Conservation (phyloP, 2,797 vertebrate species). For the Nasua narica region DNA sequence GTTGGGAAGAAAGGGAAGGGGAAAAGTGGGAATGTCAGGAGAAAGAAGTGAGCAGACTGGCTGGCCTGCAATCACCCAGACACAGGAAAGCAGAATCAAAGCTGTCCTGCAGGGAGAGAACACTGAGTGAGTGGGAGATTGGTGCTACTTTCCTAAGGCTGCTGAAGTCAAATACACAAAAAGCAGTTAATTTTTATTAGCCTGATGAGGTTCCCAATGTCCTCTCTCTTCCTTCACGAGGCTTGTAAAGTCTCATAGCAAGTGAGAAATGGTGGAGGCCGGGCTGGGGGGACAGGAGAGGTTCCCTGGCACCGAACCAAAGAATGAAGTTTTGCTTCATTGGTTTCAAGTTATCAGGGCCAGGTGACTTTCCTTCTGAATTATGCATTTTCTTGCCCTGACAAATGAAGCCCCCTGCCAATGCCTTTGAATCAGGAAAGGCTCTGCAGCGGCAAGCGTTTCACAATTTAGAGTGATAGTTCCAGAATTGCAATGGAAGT, state of each 20-base stretch:
- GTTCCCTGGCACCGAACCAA: neutral
- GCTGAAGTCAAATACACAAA: neutral
- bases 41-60: neutral
- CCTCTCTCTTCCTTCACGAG: neutral
- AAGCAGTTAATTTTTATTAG: neutral
- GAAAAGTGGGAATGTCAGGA: neutral
- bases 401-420: slow-evolving; percentile 47
- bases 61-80: neutral
- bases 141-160: neutral
- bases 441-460: neutral
- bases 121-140: neutral
- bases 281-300: neutral
- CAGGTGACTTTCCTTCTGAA: slow-evolving; percentile 52
- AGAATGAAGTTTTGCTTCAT: slow-evolving; percentile 37
- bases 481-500: neutral
- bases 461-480: slow-evolving; percentile 12
- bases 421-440: neutral
- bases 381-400: slow-evolving; percentile 30
- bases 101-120: neutral
- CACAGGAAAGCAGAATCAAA: neutral
- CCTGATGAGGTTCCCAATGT: neutral
- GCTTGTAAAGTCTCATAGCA: neutral
- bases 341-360: slow-evolving; percentile 37
- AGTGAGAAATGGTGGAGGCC: neutral
- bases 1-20: neutral